phyloP scores from a whole-genome alignment of 2,888 invertebrate genomes.

The Epirrita christyi region DNA sequence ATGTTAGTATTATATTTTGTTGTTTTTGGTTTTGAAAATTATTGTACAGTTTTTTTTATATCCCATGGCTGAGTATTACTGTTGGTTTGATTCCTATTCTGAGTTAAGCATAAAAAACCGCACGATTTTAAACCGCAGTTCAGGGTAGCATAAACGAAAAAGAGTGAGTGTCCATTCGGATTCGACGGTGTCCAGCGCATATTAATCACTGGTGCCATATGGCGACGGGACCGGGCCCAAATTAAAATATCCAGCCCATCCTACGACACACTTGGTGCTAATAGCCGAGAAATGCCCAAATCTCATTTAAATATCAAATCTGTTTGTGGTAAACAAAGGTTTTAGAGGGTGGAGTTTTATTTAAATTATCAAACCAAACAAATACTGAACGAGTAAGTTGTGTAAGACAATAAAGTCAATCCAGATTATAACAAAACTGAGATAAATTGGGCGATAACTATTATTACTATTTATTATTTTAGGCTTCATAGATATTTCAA shows the following conservation, averaged over 20 bases:
- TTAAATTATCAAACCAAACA: background rate
- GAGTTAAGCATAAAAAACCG: background rate
- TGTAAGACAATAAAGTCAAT: too few species aligned
- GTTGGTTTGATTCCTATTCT: too few species aligned
- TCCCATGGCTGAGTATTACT: too few species aligned
- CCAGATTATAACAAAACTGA: too few species aligned
- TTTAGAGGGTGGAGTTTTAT: constrained; percentile 9
- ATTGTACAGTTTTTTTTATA: too few species aligned
- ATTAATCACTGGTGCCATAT: constrained; percentile 78
- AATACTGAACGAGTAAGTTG: too few species aligned
- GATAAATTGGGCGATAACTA: too few species aligned
- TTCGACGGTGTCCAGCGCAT: constrained; percentile 68
- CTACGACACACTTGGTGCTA: constrained; percentile 65
- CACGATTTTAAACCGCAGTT: constrained; percentile 8
- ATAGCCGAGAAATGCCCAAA: constrained; percentile 46
- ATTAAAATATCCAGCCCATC: constrained; percentile 76
- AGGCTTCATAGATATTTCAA: too few species aligned
- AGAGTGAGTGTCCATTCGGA: constrained; percentile 48
- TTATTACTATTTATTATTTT: too few species aligned
- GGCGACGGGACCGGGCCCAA: constrained; percentile 61
- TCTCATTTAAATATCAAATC: constrained; percentile 33
- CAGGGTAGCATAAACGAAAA: constrained; percentile 49
- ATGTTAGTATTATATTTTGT: constrained; percentile 1
- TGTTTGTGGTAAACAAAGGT: constrained; percentile 23
- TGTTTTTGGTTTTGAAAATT: too few species aligned